These are phyloP conservation scores for Cardiocondyla obscurior DNA, from an alignment of 1,140 invertebrate species.

Conservation along the genomic window DNA sequence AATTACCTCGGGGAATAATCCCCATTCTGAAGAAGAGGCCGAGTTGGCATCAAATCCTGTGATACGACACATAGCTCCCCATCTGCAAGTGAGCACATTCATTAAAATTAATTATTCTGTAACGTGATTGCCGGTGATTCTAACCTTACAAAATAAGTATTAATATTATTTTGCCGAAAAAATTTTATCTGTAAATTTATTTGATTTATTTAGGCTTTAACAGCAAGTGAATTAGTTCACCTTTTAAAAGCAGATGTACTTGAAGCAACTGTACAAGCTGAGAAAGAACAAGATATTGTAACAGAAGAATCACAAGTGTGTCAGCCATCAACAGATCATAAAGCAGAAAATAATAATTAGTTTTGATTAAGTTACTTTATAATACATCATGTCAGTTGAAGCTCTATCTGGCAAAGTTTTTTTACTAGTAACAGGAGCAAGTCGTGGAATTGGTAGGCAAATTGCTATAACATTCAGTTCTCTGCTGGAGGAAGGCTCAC, in stretches of 20 bases:
- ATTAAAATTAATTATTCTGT: background rate
- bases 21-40: constrained; percentile 78
- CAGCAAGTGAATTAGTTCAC: constrained; percentile 84
- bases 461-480: constrained; percentile 85
- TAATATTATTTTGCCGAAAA: background rate
- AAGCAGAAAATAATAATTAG: constrained; percentile 3
- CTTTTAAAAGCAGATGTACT: constrained; percentile 84
- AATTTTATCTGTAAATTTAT: constrained; percentile 1
- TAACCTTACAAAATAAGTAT: background rate
- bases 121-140: background rate
- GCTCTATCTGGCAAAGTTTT: constrained; percentile 84
- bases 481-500: constrained; percentile 86
- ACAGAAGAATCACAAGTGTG: constrained; percentile 60
- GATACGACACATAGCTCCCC: constrained; percentile 82
- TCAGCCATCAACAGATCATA: constrained; percentile 27
- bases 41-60: constrained; percentile 80
- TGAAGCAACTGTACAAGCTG: constrained; percentile 68
- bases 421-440: constrained; percentile 92
- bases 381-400: constrained; percentile 58
- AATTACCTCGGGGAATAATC: constrained; percentile 75
- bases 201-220: constrained; percentile 79
- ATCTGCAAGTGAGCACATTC: constrained; percentile 75
- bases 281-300: constrained; percentile 60
- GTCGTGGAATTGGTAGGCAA: constrained; percentile 91
- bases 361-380: constrained; percentile 1